These are phyloP conservation scores for Cotesia chilonis DNA, from an alignment of 1,140 invertebrate species.

Conservation along the genomic window DNA sequence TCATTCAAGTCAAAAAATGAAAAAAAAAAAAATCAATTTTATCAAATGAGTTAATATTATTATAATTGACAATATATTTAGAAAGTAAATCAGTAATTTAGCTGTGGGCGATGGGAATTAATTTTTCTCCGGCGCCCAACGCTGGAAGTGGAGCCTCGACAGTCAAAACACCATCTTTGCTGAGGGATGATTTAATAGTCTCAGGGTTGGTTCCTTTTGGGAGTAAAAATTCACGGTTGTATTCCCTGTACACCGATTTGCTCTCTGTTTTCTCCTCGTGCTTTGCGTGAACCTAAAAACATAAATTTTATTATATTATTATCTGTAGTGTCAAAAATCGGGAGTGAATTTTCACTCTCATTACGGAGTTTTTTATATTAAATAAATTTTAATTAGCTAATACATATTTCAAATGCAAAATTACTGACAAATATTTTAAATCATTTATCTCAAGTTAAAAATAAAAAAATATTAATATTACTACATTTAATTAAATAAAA, in stretches of 20 bases:
- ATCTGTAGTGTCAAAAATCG: too few species aligned
- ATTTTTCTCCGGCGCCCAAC: slow-evolving; percentile 75
- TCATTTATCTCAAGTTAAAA: too few species aligned
- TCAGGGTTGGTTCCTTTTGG: slow-evolving; percentile 94
- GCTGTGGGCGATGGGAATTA: slow-evolving; percentile 82
- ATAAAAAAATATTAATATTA: too few species aligned
- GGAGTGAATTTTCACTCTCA: too few species aligned
- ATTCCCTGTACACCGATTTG: slow-evolving; percentile 93
- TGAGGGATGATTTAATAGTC: slow-evolving; percentile 87
- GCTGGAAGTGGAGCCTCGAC: slow-evolving; percentile 91
- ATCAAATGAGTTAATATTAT: slow-evolving; percentile 6
- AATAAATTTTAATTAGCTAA: too few species aligned
- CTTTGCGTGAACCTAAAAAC: slow-evolving; percentile 89
- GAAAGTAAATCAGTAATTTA: slow-evolving; percentile 55
- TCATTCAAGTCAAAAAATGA: neutral
- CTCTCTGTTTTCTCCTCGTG: slow-evolving; percentile 95
- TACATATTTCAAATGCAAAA: too few species aligned
- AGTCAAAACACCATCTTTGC: slow-evolving; percentile 91
- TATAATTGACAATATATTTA: too few species aligned
- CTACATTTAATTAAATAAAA: too few species aligned
- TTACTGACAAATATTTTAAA: too few species aligned
- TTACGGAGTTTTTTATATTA: too few species aligned
- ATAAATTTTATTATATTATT: slow-evolving; percentile 13
- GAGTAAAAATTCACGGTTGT: slow-evolving; percentile 93
- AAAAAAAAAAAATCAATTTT: slow-evolving; percentile 11